Evolutionary conservation across 1,140 invertebrate species (phyloP).

Genomic region (Lineus longissimus): DNA sequence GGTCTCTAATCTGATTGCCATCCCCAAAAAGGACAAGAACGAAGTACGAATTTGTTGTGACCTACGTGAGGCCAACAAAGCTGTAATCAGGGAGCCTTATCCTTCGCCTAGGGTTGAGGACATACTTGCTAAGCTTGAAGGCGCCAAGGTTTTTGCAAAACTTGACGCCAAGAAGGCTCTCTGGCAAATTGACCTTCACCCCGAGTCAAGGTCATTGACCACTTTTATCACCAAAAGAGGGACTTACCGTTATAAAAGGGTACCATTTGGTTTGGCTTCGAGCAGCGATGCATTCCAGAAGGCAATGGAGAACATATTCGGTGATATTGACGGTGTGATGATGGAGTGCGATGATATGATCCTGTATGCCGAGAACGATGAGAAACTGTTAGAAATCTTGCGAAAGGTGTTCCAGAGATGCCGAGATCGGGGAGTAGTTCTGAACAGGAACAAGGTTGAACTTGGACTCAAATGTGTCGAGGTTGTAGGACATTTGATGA

Average conservation of each 20-base stretch:
- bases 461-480: constrained; percentile 13
- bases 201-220: not conserved
- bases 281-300: not conserved
- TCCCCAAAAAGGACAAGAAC: not conserved
- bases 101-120: not conserved
- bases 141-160: not conserved
- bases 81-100: not conserved
- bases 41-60: not conserved
- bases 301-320: not conserved
- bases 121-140: not conserved
- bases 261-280: not conserved
- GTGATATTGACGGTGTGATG: not conserved
- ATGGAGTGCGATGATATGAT: not conserved
- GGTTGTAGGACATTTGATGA: constrained; percentile 24
- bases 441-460: constrained; percentile 24
- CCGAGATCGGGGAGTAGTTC: constrained; percentile 17
- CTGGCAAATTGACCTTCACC: constrained; percentile 6
- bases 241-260: not conserved
- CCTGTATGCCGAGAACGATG: not conserved
- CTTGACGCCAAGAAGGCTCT: not conserved
- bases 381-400: not conserved
- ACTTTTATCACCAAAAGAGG: not conserved
- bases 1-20: not conserved
- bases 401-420: not conserved
- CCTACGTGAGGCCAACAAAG: not conserved